Percentiles rank a stretch among this genome's conserved stretches.
Evolutionary conservation across 2,797 vertebrate species (phyloP).

Genomic region (Pseudochaenichthys georgianus): DNA sequence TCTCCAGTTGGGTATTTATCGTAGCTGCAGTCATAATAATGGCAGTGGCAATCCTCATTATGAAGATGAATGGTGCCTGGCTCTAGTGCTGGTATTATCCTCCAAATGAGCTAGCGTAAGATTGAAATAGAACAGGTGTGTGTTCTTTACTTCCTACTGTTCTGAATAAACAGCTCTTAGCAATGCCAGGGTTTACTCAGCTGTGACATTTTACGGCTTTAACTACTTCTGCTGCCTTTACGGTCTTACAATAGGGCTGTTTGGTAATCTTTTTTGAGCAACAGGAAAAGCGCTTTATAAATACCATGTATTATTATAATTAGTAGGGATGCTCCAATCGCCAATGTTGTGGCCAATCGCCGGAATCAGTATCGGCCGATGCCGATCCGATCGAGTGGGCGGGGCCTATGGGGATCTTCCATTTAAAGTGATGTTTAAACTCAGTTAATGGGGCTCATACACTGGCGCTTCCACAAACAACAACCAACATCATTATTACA

Average conservation of each 20-base stretch:
- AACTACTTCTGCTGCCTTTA: neutral
- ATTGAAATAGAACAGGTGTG: neutral
- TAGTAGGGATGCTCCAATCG: no score
- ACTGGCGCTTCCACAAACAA: no score
- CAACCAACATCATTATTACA: no score
- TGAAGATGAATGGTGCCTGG: slow-evolving; percentile 35
- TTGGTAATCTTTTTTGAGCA: neutral
- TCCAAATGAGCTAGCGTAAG: slow-evolving; percentile 11
- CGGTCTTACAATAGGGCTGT: no score
- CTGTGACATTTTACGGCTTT: neutral
- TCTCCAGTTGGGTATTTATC: slow-evolving; percentile 21
- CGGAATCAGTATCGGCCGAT: no score
- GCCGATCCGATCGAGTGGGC: no score
- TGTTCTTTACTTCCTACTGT: neutral
- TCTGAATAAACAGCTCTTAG: neutral
- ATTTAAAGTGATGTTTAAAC: no score
- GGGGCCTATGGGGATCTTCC: no score
- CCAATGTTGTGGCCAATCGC: no score
- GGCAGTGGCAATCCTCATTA: slow-evolving; percentile 13
- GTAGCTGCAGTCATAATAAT: slow-evolving; percentile 6
- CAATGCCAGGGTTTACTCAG: neutral
- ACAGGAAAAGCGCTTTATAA: neutral
- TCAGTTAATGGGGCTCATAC: no score
- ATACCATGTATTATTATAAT: neutral
- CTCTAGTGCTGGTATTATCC: slow-evolving; percentile 15